Conservation (phyloP, 2,113 vertebrate genomes). For the Odontesthes bonariensis region DNA sequence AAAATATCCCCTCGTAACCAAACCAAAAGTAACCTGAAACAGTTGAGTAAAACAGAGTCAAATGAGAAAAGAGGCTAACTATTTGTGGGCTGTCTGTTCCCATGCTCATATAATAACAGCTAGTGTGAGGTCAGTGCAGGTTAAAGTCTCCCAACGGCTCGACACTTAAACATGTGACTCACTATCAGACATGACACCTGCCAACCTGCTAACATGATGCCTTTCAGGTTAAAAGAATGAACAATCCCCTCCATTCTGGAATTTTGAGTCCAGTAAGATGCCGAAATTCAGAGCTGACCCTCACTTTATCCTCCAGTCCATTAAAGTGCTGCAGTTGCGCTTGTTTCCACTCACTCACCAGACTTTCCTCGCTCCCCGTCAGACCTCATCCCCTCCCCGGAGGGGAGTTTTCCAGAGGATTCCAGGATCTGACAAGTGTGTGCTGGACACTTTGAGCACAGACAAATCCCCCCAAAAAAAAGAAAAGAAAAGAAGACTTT, state of each 20-base stretch:
- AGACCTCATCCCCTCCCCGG: constrained; percentile 76
- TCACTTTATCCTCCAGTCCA: background rate
- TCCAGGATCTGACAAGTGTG: constrained; percentile 72
- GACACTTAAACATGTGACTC: constrained; percentile 33
- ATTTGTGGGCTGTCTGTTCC: background rate
- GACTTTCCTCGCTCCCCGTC: constrained; percentile 81
- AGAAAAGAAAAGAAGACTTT: background rate
- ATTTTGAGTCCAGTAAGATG: constrained; percentile 1
- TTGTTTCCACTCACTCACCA: constrained; percentile 80
- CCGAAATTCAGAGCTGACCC: constrained; percentile 15
- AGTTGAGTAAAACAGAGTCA: background rate
- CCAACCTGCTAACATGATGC: constrained; percentile 21
- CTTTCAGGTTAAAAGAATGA: constrained; percentile 13
- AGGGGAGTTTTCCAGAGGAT: constrained; percentile 52
- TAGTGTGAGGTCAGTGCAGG: constrained; percentile 47
- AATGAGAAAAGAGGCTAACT: background rate
- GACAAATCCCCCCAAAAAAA: constrained; percentile 15
- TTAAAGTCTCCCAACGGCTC: constrained; percentile 75
- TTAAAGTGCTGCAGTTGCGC: background rate
- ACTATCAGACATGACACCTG: constrained; percentile 46
- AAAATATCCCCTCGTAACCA: background rate
- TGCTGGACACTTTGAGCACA: constrained; percentile 31
- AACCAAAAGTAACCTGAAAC: background rate
- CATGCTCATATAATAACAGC: constrained; percentile 33
- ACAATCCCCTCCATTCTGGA: background rate